Percentiles rank a stretch among this genome's conserved stretches.
phyloP scores from a whole-genome alignment of 2,113 vertebrate genomes.

The Speoplatyrhinus poulsoni region DNA sequence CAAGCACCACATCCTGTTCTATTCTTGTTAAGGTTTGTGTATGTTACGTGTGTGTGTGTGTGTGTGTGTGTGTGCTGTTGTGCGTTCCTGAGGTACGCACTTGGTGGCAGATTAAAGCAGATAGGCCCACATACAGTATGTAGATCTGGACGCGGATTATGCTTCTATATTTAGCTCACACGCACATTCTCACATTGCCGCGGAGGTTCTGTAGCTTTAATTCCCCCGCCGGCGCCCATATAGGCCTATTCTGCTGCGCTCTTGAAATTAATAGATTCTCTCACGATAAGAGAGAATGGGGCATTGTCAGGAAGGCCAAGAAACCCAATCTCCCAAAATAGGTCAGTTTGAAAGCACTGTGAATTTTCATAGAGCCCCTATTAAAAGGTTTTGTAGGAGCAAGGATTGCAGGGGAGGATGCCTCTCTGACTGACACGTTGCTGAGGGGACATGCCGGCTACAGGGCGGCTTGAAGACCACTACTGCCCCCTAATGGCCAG shows the following conservation, averaged over 20 bases:
- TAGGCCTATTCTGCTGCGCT: conserved; percentile 23
- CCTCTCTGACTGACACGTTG: conserved; percentile 17
- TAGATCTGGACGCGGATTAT: no score
- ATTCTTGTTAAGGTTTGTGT: no score
- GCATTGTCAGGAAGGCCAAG: conserved; percentile 43
- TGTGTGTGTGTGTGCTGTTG: no score
- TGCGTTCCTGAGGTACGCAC: no score
- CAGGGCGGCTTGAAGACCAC: conserved; percentile 47
- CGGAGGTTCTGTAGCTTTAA: no score
- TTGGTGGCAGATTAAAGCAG: no score
- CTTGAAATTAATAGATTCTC: conserved; percentile 53
- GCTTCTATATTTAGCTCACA: no score
- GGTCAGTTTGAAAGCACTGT: conserved; percentile 68
- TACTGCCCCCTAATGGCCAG: conserved; percentile 66
- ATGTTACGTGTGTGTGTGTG: no score
- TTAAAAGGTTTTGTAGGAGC: conserved; percentile 58
- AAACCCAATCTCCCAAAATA: conserved; percentile 64
- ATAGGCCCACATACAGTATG: no score
- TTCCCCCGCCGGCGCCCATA: conserved; percentile 14
- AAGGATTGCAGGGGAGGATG: conserved; percentile 27
- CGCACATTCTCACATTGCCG: no score
- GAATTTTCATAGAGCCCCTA: conserved; percentile 60
- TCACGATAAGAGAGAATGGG: conserved; percentile 28
- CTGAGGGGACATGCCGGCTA: conserved; percentile 34
- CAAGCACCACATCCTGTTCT: no score